Conservation (phyloP, 2,113 vertebrate species). For the Delphinus delphis region DNA sequence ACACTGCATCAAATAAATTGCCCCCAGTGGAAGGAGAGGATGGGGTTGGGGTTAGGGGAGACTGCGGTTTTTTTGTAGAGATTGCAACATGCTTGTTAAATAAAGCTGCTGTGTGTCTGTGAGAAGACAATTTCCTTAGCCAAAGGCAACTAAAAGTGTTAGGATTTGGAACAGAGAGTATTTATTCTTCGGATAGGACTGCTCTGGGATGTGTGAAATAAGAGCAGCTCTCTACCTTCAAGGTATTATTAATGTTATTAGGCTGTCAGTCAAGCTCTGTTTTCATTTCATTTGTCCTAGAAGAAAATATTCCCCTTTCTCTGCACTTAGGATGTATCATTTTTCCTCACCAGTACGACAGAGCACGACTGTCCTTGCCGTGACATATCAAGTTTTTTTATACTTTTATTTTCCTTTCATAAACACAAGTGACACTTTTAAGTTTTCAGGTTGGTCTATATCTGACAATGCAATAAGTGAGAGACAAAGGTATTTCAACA, state of each 20-base stretch:
- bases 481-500: neutral
- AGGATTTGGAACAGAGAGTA: neutral
- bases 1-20: neutral
- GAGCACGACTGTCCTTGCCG: neutral
- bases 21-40: neutral
- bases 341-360: neutral
- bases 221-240: neutral
- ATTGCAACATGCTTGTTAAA: neutral
- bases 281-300: slow-evolving; percentile 36
- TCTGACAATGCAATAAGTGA: neutral
- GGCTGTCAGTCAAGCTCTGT: slow-evolving; percentile 29
- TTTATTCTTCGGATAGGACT: slow-evolving; percentile 35
- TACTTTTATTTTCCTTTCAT: neutral
- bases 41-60: neutral
- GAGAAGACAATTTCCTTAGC: neutral
- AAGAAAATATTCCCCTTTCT: neutral
- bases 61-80: neutral
- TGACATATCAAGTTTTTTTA: neutral
- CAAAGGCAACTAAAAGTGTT: neutral
- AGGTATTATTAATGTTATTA: slow-evolving; percentile 20
- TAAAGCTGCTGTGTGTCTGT: neutral
- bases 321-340: neutral
- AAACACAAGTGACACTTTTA: neutral
- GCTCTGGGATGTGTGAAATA: neutral
- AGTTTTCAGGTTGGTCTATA: neutral